These are phyloP conservation scores for Propithecus perrieri DNA, from an alignment of 2,797 vertebrate species.

Conservation along the genomic window DNA sequence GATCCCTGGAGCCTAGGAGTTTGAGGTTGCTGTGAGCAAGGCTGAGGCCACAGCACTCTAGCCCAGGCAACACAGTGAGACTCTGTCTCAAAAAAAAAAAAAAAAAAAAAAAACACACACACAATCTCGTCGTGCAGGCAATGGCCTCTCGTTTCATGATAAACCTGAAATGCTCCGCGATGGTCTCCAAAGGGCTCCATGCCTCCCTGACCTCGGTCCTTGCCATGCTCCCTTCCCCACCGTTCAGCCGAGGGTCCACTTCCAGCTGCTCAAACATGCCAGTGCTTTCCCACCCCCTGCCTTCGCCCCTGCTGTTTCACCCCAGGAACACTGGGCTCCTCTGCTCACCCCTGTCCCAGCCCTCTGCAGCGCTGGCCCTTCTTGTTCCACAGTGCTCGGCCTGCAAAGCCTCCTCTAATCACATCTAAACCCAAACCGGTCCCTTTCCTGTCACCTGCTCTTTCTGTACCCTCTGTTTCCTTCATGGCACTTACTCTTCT, in stretches of 20 bases:
- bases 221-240: not conserved
- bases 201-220: not conserved
- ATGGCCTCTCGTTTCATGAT: not conserved
- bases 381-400: not conserved
- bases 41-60: too few relatives aligned
- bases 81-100: too few relatives aligned
- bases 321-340: not conserved
- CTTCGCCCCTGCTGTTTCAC: not conserved
- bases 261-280: not conserved
- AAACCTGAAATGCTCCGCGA: not conserved
- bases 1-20: too few relatives aligned
- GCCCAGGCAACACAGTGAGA: too few relatives aligned
- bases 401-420: not conserved
- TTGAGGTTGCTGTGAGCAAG: too few relatives aligned
- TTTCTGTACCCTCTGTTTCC: not conserved
- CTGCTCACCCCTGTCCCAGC: accelerated
- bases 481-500: not conserved
- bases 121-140: not conserved
- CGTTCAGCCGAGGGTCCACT: not conserved
- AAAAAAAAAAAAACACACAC: not conserved
- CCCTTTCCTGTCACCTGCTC: not conserved
- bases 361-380: not conserved
- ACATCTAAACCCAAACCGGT: accelerated
- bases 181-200: not conserved
- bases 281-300: not conserved